Evolutionary conservation across 2,888 invertebrate species (phyloP).

Genomic region (Cephus sareptanus): DNA sequence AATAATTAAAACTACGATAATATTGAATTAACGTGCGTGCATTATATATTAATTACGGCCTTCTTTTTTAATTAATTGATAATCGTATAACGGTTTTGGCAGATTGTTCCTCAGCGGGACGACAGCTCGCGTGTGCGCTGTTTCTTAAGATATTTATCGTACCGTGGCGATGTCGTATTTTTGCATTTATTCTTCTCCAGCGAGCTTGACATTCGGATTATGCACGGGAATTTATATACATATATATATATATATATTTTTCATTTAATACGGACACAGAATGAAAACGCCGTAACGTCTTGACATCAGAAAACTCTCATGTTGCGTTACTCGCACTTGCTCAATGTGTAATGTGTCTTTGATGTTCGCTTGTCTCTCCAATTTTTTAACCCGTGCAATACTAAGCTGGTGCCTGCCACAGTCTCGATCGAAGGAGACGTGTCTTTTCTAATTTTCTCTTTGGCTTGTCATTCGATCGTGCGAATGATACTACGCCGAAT

Average conservation of each 20-base stretch:
- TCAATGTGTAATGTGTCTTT: neutral
- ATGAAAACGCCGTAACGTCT: constrained; percentile 14
- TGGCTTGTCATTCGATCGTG: neutral
- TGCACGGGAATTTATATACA: constrained; percentile 9
- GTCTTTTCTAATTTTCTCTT: neutral
- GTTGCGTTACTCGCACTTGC: constrained; percentile 12
- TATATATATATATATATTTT: neutral
- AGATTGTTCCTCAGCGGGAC: constrained; percentile 12
- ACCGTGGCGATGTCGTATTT: neutral
- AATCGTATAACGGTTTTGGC: constrained; percentile 44
- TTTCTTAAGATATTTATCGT: neutral
- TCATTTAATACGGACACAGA: constrained; percentile 1
- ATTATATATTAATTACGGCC: constrained; percentile 54
- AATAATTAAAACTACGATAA: constrained; percentile 64
- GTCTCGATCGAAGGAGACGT: constrained; percentile 42
- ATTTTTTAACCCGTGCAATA: constrained; percentile 12
- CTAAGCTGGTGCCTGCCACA: constrained; percentile 34
- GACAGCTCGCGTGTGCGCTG: neutral
- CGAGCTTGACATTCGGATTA: neutral
- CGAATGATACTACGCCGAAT: neutral
- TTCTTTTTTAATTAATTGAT: constrained; percentile 39
- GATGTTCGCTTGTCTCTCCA: neutral
- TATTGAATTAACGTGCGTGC: constrained; percentile 62
- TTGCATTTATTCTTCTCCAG: neutral
- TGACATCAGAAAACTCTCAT: neutral